Conservation (phyloP, 1,140 invertebrate genomes). For the Nasonia vitripennis region DNA sequence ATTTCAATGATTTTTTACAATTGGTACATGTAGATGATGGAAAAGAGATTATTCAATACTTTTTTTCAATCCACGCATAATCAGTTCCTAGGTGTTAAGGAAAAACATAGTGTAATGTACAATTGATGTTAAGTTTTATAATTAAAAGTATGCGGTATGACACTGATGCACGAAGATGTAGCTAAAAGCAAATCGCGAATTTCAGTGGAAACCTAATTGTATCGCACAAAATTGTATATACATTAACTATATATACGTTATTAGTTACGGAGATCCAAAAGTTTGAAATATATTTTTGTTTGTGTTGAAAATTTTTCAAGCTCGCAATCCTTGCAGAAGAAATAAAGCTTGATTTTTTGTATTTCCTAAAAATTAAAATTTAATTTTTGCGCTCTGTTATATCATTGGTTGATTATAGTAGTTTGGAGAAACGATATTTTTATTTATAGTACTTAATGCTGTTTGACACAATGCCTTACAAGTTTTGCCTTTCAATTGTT, state of each 20-base stretch:
- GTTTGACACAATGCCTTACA: constrained; percentile 1
- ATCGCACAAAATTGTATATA: constrained; percentile 39
- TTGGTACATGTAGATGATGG: background rate
- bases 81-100: constrained; percentile 48
- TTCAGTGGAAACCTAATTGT: background rate
- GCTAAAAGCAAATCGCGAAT: constrained; percentile 38
- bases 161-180: constrained; percentile 10
- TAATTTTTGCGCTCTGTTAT: background rate
- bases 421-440: background rate
- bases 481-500: constrained; percentile 16
- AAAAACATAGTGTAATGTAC: constrained; percentile 15
- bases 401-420: background rate
- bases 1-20: background rate
- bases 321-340: background rate
- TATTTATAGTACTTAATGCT: constrained; percentile 17
- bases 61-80: constrained; percentile 20
- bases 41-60: background rate
- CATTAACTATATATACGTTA: constrained; percentile 23
- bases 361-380: background rate
- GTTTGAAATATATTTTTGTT: background rate
- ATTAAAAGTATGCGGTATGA: constrained; percentile 24
- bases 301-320: too few relatives aligned
- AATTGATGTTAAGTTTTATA: constrained; percentile 34
- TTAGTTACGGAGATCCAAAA: background rate
- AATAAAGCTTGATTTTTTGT: background rate